Conservation (phyloP, 2,888 invertebrate species). For the Drosophila suboccidentalis region DNA sequence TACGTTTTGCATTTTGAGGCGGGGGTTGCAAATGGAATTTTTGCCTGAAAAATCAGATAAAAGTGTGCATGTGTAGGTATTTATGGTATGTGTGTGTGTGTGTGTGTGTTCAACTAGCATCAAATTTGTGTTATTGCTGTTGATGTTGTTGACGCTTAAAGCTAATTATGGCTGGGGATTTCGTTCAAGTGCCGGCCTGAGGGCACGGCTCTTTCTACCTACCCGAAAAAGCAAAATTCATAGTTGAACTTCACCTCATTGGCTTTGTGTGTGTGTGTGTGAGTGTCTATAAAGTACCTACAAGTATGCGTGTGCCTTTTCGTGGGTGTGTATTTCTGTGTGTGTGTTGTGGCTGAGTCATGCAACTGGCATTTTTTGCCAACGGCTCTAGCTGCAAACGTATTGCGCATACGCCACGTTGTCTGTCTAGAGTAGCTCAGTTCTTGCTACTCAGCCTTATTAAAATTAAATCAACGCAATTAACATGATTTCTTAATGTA, state of each 20-base stretch:
- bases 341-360: slow-evolving; percentile 53
- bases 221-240: slow-evolving; percentile 43
- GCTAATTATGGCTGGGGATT: slow-evolving; percentile 62
- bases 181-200: slow-evolving; percentile 40
- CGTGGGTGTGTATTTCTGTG: slow-evolving; percentile 14
- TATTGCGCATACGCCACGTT: slow-evolving; percentile 42
- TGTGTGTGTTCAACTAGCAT: slow-evolving; percentile 48
- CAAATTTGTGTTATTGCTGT: slow-evolving; percentile 54
- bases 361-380: slow-evolving; percentile 52
- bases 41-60: slow-evolving; percentile 64
- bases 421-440: slow-evolving; percentile 16
- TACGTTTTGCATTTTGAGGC: slow-evolving; percentile 73
- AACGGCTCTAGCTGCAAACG: slow-evolving; percentile 16
- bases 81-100: slow-evolving; percentile 40
- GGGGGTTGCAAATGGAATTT: slow-evolving; percentile 76
- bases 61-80: slow-evolving; percentile 32
- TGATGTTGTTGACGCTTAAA: slow-evolving; percentile 44
- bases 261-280: slow-evolving; percentile 7
- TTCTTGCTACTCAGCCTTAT: slow-evolving; percentile 27
- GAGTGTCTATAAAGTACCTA: background rate
- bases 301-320: slow-evolving; percentile 5
- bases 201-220: slow-evolving; percentile 64
- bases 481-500: slow-evolving; percentile 71
- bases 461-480: slow-evolving; percentile 63
- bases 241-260: slow-evolving; percentile 76